phyloP scores from a whole-genome alignment of 2,797 vertebrate species.

The Onychomys leucogaster region DNA sequence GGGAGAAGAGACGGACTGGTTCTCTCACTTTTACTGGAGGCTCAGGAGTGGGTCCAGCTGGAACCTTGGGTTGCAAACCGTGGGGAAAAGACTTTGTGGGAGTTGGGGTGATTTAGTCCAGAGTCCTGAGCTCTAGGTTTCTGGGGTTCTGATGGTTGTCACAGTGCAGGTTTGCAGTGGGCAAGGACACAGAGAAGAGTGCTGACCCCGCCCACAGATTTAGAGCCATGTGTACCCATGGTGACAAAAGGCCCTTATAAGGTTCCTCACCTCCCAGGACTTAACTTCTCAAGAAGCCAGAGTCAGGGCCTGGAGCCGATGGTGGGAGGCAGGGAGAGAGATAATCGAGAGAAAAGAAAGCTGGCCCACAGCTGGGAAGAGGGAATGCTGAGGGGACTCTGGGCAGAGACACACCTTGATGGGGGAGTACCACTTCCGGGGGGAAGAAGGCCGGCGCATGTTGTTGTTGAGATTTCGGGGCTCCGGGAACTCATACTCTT shows the following conservation, averaged over 20 bases:
- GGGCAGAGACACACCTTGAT: constrained; percentile 92
- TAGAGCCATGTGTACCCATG: neutral
- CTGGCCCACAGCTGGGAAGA: neutral
- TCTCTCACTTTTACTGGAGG: neutral
- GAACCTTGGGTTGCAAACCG: neutral
- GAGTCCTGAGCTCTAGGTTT: neutral
- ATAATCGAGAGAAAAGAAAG: neutral
- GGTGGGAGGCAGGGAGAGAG: neutral
- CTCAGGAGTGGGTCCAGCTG: neutral
- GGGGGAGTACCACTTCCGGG: constrained; percentile 97
- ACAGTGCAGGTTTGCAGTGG: neutral
- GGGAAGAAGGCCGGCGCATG: constrained; percentile 90
- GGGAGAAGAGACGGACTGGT: neutral
- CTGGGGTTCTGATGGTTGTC: neutral
- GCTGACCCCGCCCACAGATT: neutral
- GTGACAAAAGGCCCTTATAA: neutral
- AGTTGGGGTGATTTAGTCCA: neutral
- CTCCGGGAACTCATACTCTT: constrained; percentile 92
- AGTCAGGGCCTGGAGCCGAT: neutral
- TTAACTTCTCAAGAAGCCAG: neutral
- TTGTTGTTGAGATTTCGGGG: constrained; percentile 92
- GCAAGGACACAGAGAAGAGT: neutral
- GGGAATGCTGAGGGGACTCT: neutral
- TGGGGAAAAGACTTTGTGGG: neutral
- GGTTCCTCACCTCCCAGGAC: neutral